Conservation (phyloP, 2,797 vertebrate genomes). For the Eulemur mongoz region DNA sequence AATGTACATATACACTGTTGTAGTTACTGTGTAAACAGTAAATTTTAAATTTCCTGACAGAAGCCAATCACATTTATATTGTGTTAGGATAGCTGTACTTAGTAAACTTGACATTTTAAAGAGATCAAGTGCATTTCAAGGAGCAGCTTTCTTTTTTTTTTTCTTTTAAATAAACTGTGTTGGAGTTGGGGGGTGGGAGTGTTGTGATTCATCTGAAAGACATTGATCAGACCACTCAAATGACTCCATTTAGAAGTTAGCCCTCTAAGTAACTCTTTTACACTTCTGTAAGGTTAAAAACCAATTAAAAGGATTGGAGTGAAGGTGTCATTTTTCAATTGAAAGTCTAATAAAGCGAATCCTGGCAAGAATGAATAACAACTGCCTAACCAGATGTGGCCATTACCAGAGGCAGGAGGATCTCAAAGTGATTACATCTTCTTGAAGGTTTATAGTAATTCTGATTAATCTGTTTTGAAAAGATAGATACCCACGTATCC, state of each 20-base stretch:
- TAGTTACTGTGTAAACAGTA: neutral
- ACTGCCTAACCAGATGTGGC: slow-evolving; percentile 64
- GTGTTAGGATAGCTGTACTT: neutral
- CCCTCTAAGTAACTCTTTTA: slow-evolving; percentile 1
- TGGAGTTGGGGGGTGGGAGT: neutral
- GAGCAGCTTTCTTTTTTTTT: neutral
- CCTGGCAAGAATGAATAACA: slow-evolving; percentile 55
- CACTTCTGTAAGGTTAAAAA: slow-evolving; percentile 58
- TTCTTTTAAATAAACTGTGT: neutral
- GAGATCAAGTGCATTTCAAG: neutral
- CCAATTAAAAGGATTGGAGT: slow-evolving; percentile 51
- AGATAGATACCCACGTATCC: slow-evolving; percentile 29
- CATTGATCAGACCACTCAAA: neutral
- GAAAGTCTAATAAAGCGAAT: slow-evolving; percentile 51
- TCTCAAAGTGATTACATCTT: slow-evolving; percentile 23
- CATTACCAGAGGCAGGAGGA: slow-evolving; percentile 35
- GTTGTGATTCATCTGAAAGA: slow-evolving; percentile 6
- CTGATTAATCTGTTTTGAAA: slow-evolving; percentile 74
- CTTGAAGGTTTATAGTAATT: slow-evolving; percentile 61
- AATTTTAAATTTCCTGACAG: slow-evolving; percentile 15
- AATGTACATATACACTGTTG: neutral
- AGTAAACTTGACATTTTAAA: neutral
- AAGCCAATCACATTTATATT: neutral
- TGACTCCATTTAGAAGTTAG: slow-evolving; percentile 46
- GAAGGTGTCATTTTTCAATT: slow-evolving; percentile 68